phyloP scores from a whole-genome alignment of 1,140 invertebrate genomes.

The Coptotermes formosanus region DNA sequence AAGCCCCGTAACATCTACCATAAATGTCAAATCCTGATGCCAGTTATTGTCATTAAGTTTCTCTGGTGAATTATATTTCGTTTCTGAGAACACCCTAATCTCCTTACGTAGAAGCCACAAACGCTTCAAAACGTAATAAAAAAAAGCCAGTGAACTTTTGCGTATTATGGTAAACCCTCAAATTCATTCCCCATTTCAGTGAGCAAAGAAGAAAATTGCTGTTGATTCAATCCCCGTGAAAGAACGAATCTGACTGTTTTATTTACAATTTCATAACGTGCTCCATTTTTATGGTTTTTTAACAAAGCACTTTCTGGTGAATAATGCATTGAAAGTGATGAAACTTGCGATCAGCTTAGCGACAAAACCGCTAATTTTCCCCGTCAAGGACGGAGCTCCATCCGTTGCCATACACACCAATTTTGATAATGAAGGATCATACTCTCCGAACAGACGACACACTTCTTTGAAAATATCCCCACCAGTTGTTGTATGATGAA shows the following conservation, averaged over 20 bases:
- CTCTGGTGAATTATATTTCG: not conserved
- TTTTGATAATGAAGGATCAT: conserved; percentile 23
- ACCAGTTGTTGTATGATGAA: conserved; percentile 23
- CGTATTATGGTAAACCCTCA: not conserved
- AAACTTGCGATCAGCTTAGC: not conserved
- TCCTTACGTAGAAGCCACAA: conserved; percentile 17
- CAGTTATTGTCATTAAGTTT: conserved; percentile 17
- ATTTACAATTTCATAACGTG: conserved; percentile 24
- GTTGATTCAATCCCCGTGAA: not conserved
- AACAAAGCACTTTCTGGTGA: not conserved
- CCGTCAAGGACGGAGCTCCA: not conserved
- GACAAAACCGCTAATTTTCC: not conserved
- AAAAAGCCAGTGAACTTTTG: conserved; percentile 20
- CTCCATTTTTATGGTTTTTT: conserved; percentile 17
- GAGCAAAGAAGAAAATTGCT: no score
- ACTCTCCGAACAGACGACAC: not conserved
- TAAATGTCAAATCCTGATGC: conserved; percentile 27
- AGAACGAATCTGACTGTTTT: not conserved
- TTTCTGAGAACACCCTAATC: not conserved
- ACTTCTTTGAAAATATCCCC: conserved; percentile 11
- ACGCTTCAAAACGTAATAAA: conserved; percentile 1
- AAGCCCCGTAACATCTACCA: conserved; percentile 11
- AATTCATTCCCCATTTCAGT: no score
- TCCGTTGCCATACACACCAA: conserved; percentile 27
- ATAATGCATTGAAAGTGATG: no score